Base-by-base conservation (phyloP, 2,797 vertebrate genomes). In the Triplophysa yarkandensis region DNA sequence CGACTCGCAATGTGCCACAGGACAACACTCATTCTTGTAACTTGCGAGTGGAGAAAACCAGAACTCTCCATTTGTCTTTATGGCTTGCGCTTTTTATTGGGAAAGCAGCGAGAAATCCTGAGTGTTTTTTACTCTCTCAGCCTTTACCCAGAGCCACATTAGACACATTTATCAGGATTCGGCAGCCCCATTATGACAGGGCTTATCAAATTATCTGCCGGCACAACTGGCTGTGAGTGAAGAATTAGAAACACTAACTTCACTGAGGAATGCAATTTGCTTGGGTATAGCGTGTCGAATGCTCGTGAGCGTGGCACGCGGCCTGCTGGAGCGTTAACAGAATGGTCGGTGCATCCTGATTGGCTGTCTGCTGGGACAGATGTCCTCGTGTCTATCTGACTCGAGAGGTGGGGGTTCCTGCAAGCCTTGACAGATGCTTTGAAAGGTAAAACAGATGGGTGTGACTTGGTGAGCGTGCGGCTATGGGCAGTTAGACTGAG, bases 401-500 rank as follows among this genome's bases (percentile, higher is more conserved):
- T 91, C 76, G 79, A 72, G 87, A 91, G 90, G 89, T 91, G 89
- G 89, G 91, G 78, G 74, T 85, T 88, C 89, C 90, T 89, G 88
- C 87, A 88, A 92, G 91, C 88, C 76, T 91, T 87, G 88, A 88
- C 91, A 94, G 91, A 93, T 92, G 91, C 89, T 92, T 81, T 73
- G 70, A 78, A 89, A 92, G 90, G 92, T 92, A 90, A 90, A 88
- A 90, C 92, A 92, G 92, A 93, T 92, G 92, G 92, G 88, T 86
- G 85, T 77, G 71, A 77, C 76, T 85, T 74, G 34, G 80, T 74
- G 83, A 85, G 57, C 69, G 73, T 81, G 68, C 69, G 83, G 86
- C 83, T 85, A 83, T 85, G 87, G 78, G 73, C 86, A 81, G 86
- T 90, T 85, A 73, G 83, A 76, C 84, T 82, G 55, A 57, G 19